Conservation (phyloP, 2,888 invertebrate species). For the Conops quadrifasciatus region DNA sequence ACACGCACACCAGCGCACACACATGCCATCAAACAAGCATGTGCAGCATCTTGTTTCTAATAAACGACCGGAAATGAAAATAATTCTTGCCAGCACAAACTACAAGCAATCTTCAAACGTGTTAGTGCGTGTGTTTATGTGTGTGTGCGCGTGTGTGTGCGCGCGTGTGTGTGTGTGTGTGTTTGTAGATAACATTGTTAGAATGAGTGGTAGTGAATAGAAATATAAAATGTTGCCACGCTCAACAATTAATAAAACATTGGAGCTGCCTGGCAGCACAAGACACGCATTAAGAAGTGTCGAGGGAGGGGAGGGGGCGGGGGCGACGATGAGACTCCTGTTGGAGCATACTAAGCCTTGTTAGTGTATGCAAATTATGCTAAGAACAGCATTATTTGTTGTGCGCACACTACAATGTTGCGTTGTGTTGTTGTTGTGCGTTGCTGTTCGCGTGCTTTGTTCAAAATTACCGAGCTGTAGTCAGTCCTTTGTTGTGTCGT, state of each 20-base stretch:
- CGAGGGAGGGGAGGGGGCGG: too few relatives aligned
- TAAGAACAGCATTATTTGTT: too few relatives aligned
- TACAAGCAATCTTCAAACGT: not conserved
- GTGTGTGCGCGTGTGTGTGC: not conserved
- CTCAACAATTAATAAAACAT: not conserved
- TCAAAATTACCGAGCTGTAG: too few relatives aligned
- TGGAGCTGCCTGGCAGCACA: not conserved
- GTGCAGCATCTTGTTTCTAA: not conserved
- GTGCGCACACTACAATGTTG: too few relatives aligned
- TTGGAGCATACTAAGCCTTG: too few relatives aligned
- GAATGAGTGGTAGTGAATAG: not conserved
- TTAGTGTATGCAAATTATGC: too few relatives aligned
- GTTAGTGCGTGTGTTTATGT: constrained; percentile 14
- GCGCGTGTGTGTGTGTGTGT: constrained; percentile 36
- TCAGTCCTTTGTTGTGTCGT: too few relatives aligned
- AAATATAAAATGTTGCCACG: constrained; percentile 1
- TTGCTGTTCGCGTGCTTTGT: too few relatives aligned
- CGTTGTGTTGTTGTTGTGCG: too few relatives aligned
- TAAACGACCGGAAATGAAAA: constrained; percentile 1
- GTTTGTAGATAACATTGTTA: constrained; percentile 18
- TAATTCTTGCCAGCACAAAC: not conserved
- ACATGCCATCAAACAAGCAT: not conserved
- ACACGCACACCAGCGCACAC: constrained; percentile 11
- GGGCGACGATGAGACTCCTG: too few relatives aligned
- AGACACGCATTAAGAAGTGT: too few relatives aligned